phyloP scores from a whole-genome alignment of 2,113 vertebrate genomes.

The Chrysemys picta region DNA sequence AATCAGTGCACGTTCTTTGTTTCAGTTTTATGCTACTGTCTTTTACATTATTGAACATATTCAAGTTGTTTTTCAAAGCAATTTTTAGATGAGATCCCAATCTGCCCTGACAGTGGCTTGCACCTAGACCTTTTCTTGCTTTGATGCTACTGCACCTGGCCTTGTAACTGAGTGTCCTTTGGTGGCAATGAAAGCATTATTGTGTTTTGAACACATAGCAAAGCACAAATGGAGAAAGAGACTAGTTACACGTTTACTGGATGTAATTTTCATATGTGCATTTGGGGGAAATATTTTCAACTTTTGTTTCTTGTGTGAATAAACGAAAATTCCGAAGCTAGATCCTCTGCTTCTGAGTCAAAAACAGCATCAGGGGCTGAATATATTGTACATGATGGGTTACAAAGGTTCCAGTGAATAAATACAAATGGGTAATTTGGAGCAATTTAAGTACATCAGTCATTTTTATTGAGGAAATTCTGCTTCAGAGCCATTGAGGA shows the following conservation, averaged over 20 bases:
- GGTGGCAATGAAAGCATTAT: background rate
- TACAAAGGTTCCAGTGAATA: constrained; percentile 17
- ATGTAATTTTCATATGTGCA: constrained; percentile 1
- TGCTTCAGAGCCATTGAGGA: constrained; percentile 29
- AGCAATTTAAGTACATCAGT: constrained; percentile 43
- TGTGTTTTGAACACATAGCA: background rate
- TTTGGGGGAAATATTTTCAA: background rate
- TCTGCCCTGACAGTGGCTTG: background rate
- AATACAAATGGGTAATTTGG: constrained; percentile 43
- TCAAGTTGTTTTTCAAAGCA: background rate
- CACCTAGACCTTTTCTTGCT: background rate
- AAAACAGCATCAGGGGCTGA: constrained; percentile 16
- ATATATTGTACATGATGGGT: background rate
- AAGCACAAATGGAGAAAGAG: background rate
- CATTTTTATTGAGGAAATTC: constrained; percentile 60
- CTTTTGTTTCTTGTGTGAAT: background rate
- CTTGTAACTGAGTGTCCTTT: background rate
- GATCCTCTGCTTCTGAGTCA: constrained; percentile 1
- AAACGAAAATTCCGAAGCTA: constrained; percentile 3
- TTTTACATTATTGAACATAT: background rate
- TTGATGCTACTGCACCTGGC: background rate
- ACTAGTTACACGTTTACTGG: background rate
- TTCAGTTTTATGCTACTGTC: background rate
- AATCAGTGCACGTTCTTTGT: background rate
- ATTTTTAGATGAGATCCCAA: no score